Evolutionary conservation across 2,797 vertebrate species (phyloP).

Genomic region (Malurus leucopterus): DNA sequence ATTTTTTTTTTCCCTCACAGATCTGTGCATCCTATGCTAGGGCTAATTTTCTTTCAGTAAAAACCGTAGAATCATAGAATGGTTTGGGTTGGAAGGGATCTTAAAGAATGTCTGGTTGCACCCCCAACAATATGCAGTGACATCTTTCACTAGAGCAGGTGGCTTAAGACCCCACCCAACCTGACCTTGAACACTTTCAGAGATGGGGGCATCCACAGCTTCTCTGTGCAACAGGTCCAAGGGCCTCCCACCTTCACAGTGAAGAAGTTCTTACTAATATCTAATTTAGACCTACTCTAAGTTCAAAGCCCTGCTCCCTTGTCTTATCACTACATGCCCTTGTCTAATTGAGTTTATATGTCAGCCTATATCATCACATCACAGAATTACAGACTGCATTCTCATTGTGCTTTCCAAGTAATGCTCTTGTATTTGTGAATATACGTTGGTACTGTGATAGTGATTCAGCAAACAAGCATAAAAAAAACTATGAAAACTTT

Average conservation of each 20-base stretch:
- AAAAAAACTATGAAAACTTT: neutral
- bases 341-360: neutral
- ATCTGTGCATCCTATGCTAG: neutral
- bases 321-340: neutral
- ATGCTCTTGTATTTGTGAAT: neutral
- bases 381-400: neutral
- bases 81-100: neutral
- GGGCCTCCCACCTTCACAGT: neutral
- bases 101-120: neutral
- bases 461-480: neutral
- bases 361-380: neutral
- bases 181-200: neutral
- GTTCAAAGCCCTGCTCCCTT: neutral
- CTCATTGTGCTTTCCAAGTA: neutral
- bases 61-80: neutral
- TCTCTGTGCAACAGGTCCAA: neutral
- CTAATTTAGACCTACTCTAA: neutral
- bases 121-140: no score
- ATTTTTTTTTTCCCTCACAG: neutral
- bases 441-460: neutral
- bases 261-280: neutral
- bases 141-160: neutral
- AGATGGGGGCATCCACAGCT: neutral
- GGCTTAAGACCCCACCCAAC: neutral
- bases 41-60: neutral